A percentile compares a stretch with the other conserved stretches of the same genome.
Evolutionary conservation across 2,113 vertebrate genomes (phyloP).

Genomic region (Cochlearius cochlearius): DNA sequence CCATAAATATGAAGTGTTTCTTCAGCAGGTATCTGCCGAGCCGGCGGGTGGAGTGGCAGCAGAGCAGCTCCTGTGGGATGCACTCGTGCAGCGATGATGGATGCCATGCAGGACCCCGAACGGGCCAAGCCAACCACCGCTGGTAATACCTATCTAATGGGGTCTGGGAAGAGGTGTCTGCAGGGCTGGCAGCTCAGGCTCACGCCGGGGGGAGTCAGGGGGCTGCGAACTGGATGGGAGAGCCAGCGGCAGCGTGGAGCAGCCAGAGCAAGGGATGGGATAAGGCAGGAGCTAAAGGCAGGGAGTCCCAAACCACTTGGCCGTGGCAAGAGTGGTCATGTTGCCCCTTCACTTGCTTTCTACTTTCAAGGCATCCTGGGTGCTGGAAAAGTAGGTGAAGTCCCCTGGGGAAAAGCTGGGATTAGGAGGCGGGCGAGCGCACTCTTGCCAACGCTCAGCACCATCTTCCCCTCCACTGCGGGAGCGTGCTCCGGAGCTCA

Average conservation of each 20-base stretch:
- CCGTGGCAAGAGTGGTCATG: not conserved
- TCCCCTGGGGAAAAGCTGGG: not conserved
- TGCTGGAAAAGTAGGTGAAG: not conserved
- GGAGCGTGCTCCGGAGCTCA: not conserved
- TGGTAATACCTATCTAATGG: not conserved
- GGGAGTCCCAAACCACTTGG: not conserved
- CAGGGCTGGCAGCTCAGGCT: not conserved
- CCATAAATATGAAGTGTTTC: not conserved
- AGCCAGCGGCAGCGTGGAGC: fast-evolving
- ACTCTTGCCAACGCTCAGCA: not conserved
- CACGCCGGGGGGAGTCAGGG: not conserved
- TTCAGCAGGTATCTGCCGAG: not conserved
- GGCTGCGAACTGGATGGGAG: not conserved
- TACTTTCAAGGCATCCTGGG: not conserved
- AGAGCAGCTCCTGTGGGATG: not conserved
- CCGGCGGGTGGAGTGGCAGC: fast-evolving
- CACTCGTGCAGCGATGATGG: not conserved
- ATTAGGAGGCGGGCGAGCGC: fast-evolving
- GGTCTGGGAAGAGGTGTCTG: not conserved
- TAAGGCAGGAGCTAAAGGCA: not conserved
- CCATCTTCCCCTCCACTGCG: fast-evolving
- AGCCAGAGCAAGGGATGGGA: not conserved
- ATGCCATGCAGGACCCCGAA: not conserved
- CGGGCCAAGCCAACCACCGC: fast-evolving
- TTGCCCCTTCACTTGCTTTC: not conserved